phyloP scores from a whole-genome alignment of 35 echinoderm and acorn worm species.

The Apostichopus parvimensis region DNA sequence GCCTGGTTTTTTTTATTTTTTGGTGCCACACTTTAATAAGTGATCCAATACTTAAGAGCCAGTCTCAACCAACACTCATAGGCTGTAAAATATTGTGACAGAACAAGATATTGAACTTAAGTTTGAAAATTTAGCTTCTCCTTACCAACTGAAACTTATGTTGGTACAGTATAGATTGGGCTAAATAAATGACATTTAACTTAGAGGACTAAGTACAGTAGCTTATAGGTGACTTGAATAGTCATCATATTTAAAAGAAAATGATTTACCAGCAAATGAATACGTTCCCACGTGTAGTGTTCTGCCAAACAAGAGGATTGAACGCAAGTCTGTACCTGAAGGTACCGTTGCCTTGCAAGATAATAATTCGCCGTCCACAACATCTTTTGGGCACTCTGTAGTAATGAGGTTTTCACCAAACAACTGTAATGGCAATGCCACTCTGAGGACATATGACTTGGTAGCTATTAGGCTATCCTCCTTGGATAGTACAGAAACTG shows the following conservation, averaged over 20 bases:
- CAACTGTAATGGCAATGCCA: neutral
- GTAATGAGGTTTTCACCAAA: constrained; percentile 5
- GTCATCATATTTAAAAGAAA: neutral
- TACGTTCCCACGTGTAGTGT: neutral
- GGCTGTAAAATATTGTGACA: no score
- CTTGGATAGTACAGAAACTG: neutral
- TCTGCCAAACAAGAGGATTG: neutral
- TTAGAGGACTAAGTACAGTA: no score
- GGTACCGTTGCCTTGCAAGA: constrained; percentile 21
- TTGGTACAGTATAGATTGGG: no score
- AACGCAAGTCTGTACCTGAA: neutral
- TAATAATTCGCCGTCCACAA: neutral
- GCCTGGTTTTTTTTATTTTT: no score
- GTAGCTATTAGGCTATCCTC: neutral
- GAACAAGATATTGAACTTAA: no score
- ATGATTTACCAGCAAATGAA: constrained; percentile 4
- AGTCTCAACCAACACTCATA: no score
- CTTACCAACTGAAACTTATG: no score
- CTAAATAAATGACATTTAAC: no score
- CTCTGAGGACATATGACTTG: constrained; percentile 3
- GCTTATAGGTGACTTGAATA: neutral
- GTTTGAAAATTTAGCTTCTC: no score
- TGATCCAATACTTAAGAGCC: no score
- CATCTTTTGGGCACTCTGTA: constrained; percentile 15
- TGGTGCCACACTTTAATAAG: no score